Evolutionary conservation across 1,140 invertebrate genomes (phyloP), one percentile per base, ranked within the genome.

Genomic region (Lepidurus apus): DNA sequence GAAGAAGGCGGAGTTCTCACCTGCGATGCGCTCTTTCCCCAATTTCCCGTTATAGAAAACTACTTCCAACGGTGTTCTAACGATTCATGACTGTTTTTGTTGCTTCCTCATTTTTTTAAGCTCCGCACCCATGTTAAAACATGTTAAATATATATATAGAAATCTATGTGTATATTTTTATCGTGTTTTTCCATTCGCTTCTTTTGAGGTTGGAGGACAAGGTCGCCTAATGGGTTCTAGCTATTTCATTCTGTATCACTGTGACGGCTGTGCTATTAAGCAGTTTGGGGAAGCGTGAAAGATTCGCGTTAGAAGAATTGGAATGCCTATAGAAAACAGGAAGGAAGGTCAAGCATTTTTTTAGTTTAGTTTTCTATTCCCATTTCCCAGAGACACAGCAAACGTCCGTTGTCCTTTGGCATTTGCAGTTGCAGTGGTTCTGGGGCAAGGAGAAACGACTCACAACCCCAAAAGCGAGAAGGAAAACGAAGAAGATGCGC

Each of bases 261-360:
- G 53, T 21, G 17, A n/a, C 21, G 17, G 53, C 53, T 65, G 13
- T 7, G 53, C 53, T 17, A 65, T 65, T 65, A 65, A 65, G 17
- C 17, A 65, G 53, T 65, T 65, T 21, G 53, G 53, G 53, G 53
- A 65, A 65, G 53, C 53, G 53, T 65, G 53, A 65, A 21, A 65
- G 53, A 65, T 65, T 65, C 53, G 53, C 53, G 53, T 65, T 65
- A 65, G 17, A n/a, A 65, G 53, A 65, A n/a, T 65, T 17, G 53
- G 53, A 65, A 65, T 65, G 13, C n/a, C 53, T 65, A 17, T 65
- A 65, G 9, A 65, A 65, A 65, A 65, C 53, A 65, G 53, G 21
- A 17, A 65, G 53, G 21, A 17, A 65, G 53, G 53, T 21, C 53
- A 65, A 13, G 53, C 17, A 65, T 65, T 65, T 65, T 47, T 65